Evolutionary conservation across 2,113 vertebrate genomes (phyloP).

Genomic region (Varanus salvator): DNA sequence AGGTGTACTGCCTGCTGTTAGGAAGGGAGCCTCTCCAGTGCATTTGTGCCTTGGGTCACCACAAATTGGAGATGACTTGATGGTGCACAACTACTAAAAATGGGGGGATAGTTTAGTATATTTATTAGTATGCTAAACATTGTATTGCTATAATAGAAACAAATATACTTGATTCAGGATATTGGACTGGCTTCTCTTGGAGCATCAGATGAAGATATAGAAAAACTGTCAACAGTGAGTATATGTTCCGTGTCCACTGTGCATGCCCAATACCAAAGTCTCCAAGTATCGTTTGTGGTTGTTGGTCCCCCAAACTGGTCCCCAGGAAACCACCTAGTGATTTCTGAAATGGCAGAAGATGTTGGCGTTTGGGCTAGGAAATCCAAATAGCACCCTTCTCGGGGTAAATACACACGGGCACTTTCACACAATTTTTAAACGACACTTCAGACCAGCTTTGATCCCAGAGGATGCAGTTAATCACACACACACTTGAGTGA

Average conservation of each 20-base stretch:
- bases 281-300: background rate
- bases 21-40: background rate
- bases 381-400: background rate
- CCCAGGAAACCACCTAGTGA: background rate
- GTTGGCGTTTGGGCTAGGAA: background rate
- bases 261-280: constrained; percentile 20
- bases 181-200: constrained; percentile 87
- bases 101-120: no score
- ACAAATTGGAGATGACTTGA: no score
- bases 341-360: background rate
- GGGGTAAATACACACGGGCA: no score
- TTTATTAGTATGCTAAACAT: no score
- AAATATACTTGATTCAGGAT: constrained; percentile 75
- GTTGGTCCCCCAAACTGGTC: background rate
- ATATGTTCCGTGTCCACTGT: constrained; percentile 36
- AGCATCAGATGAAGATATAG: constrained; percentile 86
- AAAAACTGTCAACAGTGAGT: constrained; percentile 87
- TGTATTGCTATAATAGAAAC: background rate
- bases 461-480: no score
- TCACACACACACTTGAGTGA: no score
- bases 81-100: no score
- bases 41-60: no score
- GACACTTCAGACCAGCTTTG: background rate
- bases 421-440: background rate
- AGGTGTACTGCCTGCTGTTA: background rate